Base-by-base conservation (phyloP, 2,888 invertebrate genomes). In the Incurvaria masculella region DNA sequence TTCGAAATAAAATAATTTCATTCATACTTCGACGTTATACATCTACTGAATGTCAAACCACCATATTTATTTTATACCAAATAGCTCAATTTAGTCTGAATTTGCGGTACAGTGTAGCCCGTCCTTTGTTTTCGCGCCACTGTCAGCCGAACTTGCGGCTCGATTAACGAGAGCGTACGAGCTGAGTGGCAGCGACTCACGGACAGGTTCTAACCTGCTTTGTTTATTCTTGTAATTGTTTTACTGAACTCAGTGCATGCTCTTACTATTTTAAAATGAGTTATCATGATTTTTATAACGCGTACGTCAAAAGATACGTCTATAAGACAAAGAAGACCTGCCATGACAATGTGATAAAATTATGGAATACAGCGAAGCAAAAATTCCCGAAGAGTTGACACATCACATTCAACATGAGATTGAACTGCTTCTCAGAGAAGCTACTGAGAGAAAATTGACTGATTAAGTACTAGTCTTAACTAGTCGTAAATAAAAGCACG, bases 241-340 rank as follows among this genome's bases (percentile, higher is more conserved):
- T 49, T 46, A 49, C 44, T 49, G 41, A 41, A 46, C 50, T 47
- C 45, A n/a, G n/a, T n/a, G n/a, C n/a, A n/a, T n/a, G n/a, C n/a
- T n/a, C n/a, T n/a, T n/a, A n/a, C 43, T 43, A 27, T 44, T 49
- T 47, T 11, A 45, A 50, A 49, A 50, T 50, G 51, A 50, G 49
- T 50, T 45, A 41, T 49, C 46, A 50, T 18, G 49, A 49, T 50
- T 50, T 33, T 38, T 50, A 42, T 50, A 45, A 49, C 42, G 51
- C 51, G 42, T 49, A 49, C 44, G 44, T 49, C 18, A 49, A 49
- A 45, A 46, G 50, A 49, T 33, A 53, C 45, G 49, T 51, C 52
- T 49, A 52, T 47, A 52, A 55, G 54, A 52, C 52, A 48, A 55
- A 54, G 51, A 50, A 54, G 53, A 50, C 47, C 52, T 53, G 51